Conservation (phyloP, 1,140 invertebrate genomes). For the Magallana ariakensis region DNA sequence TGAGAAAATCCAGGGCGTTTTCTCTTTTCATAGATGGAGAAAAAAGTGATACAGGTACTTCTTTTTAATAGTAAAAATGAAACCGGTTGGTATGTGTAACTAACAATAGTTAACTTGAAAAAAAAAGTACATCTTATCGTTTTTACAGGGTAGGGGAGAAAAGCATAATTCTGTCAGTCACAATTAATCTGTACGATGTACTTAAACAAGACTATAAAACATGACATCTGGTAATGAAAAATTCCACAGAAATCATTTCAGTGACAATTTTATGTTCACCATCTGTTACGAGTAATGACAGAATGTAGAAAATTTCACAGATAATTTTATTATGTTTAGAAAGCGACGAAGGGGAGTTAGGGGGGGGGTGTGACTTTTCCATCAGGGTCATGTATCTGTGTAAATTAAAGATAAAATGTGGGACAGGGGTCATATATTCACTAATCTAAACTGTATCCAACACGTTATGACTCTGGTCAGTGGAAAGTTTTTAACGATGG, state of each 20-base stretch:
- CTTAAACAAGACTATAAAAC: constrained; percentile 11
- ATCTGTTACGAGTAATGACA: background rate
- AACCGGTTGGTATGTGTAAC: background rate
- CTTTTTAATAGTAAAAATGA: background rate
- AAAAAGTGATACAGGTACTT: too few species aligned
- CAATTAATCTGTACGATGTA: background rate
- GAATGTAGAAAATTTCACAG: background rate
- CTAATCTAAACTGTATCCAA: background rate
- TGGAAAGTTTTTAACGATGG: background rate
- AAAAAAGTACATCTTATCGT: background rate
- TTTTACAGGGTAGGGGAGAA: background rate
- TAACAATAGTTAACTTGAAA: background rate
- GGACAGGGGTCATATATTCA: background rate
- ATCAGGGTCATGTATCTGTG: background rate
- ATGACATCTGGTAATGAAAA: background rate
- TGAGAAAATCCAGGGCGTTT: too few species aligned
- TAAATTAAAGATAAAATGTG: background rate
- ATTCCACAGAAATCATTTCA: background rate
- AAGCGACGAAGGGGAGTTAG: background rate
- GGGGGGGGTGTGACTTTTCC: background rate
- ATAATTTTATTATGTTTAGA: background rate
- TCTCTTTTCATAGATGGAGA: too few species aligned
- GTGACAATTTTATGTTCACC: background rate
- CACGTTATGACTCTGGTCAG: background rate
- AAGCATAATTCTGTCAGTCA: background rate